Percentiles rank a stretch among this genome's conserved stretches.
Conservation (phyloP, 2,888 invertebrate genomes). For the Digitonthophagus gazella region DNA sequence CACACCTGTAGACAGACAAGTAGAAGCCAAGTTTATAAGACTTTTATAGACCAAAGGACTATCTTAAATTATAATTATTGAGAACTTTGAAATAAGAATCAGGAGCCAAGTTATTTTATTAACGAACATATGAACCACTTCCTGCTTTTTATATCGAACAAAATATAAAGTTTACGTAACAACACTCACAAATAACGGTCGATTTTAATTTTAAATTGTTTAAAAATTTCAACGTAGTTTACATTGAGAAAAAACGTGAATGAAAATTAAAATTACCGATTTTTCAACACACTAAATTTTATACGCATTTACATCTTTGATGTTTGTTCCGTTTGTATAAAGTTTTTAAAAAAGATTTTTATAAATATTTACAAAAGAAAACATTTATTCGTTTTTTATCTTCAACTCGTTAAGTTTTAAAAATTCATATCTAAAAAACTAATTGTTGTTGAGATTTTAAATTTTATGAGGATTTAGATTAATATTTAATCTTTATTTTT, state of each 20-base stretch:
- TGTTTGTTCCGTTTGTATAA: background rate
- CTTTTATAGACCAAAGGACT: background rate
- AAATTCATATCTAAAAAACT: too few species aligned
- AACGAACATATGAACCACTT: background rate
- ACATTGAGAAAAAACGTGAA: background rate
- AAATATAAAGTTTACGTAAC: background rate
- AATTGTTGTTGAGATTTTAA: too few species aligned
- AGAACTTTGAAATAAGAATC: background rate
- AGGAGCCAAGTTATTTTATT: background rate
- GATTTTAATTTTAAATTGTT: background rate
- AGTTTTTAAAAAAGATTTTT: background rate
- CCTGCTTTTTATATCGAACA: too few species aligned
- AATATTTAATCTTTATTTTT: too few species aligned
- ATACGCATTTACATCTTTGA: background rate
- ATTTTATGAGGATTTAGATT: too few species aligned
- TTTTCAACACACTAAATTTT: background rate
- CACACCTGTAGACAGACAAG: background rate
- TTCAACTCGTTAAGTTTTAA: too few species aligned
- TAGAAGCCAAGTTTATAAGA: background rate
- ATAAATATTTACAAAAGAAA: background rate
- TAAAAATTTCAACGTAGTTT: background rate
- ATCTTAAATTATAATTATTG: background rate
- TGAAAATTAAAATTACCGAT: background rate
- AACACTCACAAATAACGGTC: background rate
- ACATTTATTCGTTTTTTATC: too few species aligned